Conservation (phyloP, 2,797 vertebrate species). For the Lithobates pipiens region DNA sequence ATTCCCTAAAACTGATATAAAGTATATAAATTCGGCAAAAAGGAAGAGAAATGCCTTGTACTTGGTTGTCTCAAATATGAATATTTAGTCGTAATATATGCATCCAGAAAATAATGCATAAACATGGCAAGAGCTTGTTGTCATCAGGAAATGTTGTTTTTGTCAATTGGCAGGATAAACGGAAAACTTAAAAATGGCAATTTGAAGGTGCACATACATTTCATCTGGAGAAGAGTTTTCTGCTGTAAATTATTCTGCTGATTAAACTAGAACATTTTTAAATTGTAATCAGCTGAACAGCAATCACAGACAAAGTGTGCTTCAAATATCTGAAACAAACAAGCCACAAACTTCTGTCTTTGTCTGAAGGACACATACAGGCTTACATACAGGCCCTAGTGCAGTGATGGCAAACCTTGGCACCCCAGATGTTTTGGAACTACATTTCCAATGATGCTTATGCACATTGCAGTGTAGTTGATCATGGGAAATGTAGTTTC, state of each 20-base stretch:
- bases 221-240: constrained; percentile 9
- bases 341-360: constrained; percentile 7
- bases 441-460: too few relatives aligned
- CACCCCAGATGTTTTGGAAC: too few relatives aligned
- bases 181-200: constrained; percentile 47
- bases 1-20: background rate
- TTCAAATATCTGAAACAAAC: constrained; percentile 18
- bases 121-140: constrained; percentile 14
- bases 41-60: background rate
- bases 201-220: constrained; percentile 14
- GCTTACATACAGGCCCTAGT: too few relatives aligned
- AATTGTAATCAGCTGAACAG: constrained; percentile 35
- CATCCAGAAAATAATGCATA: constrained; percentile 1
- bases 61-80: background rate
- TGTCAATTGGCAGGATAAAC: constrained; percentile 20
- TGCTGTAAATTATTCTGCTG: constrained; percentile 42
- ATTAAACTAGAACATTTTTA: constrained; percentile 39
- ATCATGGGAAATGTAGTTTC: too few relatives aligned
- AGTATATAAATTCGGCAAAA: background rate
- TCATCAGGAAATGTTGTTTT: constrained; percentile 21
- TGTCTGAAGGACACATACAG: background rate
- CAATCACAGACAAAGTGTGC: constrained; percentile 36
- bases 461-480: too few relatives aligned
- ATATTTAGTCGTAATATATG: background rate
- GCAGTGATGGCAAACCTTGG: too few relatives aligned